Evolutionary conservation across 2,797 vertebrate genomes (phyloP), one percentile per base, ranked within the genome.

Genomic region (Pristis pectinata): DNA sequence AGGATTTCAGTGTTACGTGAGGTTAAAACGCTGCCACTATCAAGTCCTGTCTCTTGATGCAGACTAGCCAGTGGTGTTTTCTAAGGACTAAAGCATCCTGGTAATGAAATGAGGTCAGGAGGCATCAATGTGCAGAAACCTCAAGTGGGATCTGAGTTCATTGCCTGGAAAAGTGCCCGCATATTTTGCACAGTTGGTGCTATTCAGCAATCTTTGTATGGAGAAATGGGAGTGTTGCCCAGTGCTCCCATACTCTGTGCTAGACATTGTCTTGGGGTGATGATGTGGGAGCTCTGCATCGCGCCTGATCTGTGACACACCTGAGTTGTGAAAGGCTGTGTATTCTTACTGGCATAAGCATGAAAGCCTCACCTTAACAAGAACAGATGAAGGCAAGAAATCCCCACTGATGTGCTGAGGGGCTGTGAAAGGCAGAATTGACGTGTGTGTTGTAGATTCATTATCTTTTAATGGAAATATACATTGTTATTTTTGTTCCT

Each of bases 51-150:
- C 24, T 41, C 34, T 70, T 27, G 67, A 93, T 93, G 24, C 91
- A 72, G 67, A 24, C 64, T 44, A 44, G 11, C 44, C 27, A 7
- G 5, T 1, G 3, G 34, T 27, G 27, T 59, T 72, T 70, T 56
- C 44, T 53, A 19, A 76, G 70, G 70, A n/a, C 70, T 94, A 27
- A 76, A 76, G 70, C 49, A 76, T 74, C 92, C 70, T 76, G 49
- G 53, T 94, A 94, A 53, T 76, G 67, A 93, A 93, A 93, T 74
- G 44, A 94, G 92, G 92, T 76, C 72, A 76, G 70, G 70, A 34
- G 15, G 67, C 76, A 76, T 76, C 70, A 76, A 53, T 76, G 24
- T 94, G 67, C 56, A 76, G 70, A 53, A 76, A 34, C 9, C 44
- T 76, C 92, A 27, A 34, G 5, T 94, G 92, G 92, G 27, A 94